Base-by-base conservation (phyloP, 2,113 vertebrate genomes). In the Cygnus buccinator region DNA sequence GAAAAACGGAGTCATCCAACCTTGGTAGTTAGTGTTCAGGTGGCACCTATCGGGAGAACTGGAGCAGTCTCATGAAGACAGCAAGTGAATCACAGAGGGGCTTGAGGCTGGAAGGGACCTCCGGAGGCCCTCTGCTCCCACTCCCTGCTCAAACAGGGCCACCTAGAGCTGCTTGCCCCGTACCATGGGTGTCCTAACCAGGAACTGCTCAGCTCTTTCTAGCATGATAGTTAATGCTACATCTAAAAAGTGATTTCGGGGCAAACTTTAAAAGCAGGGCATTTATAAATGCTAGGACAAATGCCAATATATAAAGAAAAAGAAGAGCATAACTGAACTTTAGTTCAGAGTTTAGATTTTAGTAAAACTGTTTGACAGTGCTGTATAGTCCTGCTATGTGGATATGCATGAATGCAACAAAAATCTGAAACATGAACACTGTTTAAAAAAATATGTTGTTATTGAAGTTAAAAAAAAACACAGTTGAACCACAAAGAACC, bases 361-460 rank as follows among this genome's bases (percentile, higher is more conserved):
- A 93, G 77, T 44, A 82, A 92, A 76, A 26, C 22, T 20, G 19
- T 29, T 92, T 84, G 54, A 48, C 23, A 85, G 44, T 55, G 43
- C 39, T 86, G 19, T 29, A 90, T 18, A 43, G 73, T 73, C 86
- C 11, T 79, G 66, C 37, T 86, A 14, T 12, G 35, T 37, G 58
- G 73, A 95, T 73, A 63, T 71, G 19, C 20, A 82, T 8, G 54
- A 63, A 66, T 0, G 1, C 54, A 58, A 59, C 80, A 79, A 87
- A 95, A 85, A 82, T 25, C 57, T 61, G 86, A 97, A 95, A 58
- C 2, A 12, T 4, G 4, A 63, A 93, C 85, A 90, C 9, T n/a
- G 83, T 73, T 92, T 62, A 23, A 62, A 94, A 94, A 90, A 89
- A 92, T 84, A 84, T 8, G 8, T 50, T 86, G 63, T 44, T 84